Percentiles rank a stretch among this genome's conserved stretches.
Conservation (phyloP, 1,140 invertebrate species). For the Mamestra configurata region DNA sequence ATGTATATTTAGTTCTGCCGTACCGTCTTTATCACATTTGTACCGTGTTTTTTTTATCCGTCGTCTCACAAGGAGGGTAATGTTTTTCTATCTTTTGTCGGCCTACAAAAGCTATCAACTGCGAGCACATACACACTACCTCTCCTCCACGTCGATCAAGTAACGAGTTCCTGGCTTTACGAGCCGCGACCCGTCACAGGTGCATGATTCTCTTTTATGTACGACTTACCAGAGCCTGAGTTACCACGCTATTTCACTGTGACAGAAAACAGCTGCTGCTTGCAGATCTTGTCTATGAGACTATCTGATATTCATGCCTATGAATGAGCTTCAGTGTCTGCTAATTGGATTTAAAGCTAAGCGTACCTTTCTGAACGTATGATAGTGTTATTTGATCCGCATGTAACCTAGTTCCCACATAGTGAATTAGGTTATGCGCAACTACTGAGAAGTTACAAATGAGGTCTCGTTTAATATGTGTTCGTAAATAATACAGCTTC, state of each 20-base stretch:
- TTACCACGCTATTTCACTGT: not conserved
- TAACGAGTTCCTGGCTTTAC: conserved; percentile 43
- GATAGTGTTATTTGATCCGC: conserved; percentile 13
- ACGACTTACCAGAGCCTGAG: not conserved
- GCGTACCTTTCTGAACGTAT: not conserved
- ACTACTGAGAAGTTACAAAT: conserved; percentile 16
- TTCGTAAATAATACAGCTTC: conserved; percentile 42
- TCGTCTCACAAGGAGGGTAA: not conserved
- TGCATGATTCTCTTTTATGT: conserved; percentile 32
- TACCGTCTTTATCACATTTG: not conserved
- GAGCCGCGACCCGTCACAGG: conserved; percentile 23
- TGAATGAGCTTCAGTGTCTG: not conserved
- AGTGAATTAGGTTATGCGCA: conserved; percentile 23
- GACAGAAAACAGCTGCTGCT: conserved; percentile 13
- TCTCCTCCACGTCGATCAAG: not conserved
- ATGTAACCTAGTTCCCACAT: conserved; percentile 31
- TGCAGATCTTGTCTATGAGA: not conserved
- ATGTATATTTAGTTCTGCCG: not conserved
- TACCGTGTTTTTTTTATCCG: not conserved
- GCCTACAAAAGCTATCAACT: conserved; percentile 5
- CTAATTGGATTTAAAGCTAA: not conserved
- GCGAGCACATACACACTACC: not conserved
- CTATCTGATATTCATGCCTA: not conserved
- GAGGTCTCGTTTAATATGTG: conserved; percentile 42
- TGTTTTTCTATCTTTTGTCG: conserved; percentile 1